Conservation (phyloP, 2,113 vertebrate genomes). For the Phylloscopus whistleri region DNA sequence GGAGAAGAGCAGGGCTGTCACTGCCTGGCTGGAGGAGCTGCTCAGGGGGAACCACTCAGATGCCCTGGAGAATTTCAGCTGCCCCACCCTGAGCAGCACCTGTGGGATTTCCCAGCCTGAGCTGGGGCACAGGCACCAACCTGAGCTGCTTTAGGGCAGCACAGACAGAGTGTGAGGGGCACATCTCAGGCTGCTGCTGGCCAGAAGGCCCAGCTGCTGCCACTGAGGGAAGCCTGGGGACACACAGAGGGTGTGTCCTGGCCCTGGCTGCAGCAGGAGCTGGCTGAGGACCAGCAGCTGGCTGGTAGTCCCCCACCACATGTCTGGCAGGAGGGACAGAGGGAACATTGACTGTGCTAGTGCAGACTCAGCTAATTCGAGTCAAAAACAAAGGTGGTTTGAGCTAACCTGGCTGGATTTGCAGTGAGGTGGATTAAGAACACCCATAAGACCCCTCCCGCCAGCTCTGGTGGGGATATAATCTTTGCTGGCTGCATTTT, state of each 20-base stretch:
- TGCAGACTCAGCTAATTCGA: constrained; percentile 37
- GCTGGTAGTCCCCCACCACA: constrained; percentile 22
- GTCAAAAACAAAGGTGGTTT: constrained; percentile 32
- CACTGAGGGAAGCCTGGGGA: neutral
- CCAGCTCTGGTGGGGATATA: neutral
- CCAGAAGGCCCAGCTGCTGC: neutral
- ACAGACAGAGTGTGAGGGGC: neutral
- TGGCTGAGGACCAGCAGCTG: constrained; percentile 28
- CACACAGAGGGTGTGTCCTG: neutral
- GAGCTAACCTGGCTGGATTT: constrained; percentile 35
- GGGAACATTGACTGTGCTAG: neutral
- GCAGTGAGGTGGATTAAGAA: neutral
- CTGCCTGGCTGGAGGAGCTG: too few species aligned
- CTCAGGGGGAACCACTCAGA: neutral
- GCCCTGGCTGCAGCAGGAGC: neutral
- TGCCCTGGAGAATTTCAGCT: neutral
- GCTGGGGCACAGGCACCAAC: neutral
- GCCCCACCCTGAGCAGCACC: neutral
- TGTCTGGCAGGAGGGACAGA: constrained; percentile 40
- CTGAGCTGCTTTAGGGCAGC: neutral
- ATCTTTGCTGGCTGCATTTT: neutral
- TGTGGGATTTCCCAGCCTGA: neutral
- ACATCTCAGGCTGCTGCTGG: neutral
- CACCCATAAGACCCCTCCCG: neutral
- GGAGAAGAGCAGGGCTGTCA: neutral